Evolutionary conservation across 2,888 invertebrate species (phyloP), one percentile per base, ranked within the genome.

Genomic region (Spisula subtruncata): DNA sequence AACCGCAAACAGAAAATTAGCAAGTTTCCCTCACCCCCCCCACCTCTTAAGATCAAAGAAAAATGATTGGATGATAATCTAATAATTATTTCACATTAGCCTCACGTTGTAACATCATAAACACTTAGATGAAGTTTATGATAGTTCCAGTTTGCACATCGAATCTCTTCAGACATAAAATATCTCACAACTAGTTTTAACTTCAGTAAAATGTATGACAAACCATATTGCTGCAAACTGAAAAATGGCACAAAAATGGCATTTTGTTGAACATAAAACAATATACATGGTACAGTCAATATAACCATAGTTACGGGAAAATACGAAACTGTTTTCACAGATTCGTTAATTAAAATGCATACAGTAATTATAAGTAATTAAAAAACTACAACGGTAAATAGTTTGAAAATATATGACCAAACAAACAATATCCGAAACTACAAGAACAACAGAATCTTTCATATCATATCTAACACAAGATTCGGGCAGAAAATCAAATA

Each of bases 231-330:
- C 75, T 75, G 75, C 32, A 66, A 56, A 56, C 32, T 32, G 32
- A 71, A 29, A 32, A 32, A 75, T 75, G 75, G 75, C 75, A 75
- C 75, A 75, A 75, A 35, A 75, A 32, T 75, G 75, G 75, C 35
- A 75, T 75, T 75, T 66, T 60, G n/a, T 60, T 75, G 32, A 66
- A 66, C 25, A 66, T 66, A 66, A 66, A 66, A 66, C 60, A 66
- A 66, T 66, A 66, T 25, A 66, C n/a, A n/a, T 66, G 25, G 20
- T 66, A 41, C 41, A 41, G 41, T 41, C 41, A 41, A 41, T 41
- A 66, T 66, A 66, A 66, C 60, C 25, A 66, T 25, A 12, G 60
- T 25, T 66, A 66, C 60, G 25, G 60, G 51, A 25, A 66, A 66
- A 66, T 25, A 66, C 10, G 20, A 66, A 66, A 0, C 25, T 25